Evolutionary conservation across 2,888 invertebrate species (phyloP), one percentile per base, ranked within the genome.

Genomic region (Vesta saturnalis): DNA sequence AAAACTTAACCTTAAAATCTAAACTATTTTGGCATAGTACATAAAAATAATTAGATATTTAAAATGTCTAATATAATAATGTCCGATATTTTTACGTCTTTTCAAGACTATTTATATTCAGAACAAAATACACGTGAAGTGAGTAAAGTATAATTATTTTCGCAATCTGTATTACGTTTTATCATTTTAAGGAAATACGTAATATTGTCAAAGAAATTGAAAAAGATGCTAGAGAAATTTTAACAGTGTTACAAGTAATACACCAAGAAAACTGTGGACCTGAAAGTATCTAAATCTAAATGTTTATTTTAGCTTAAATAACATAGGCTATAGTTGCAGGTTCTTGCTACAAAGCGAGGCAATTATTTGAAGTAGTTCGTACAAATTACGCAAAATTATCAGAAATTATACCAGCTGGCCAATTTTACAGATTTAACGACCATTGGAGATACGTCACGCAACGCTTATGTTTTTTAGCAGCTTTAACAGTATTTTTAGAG

Each of bases 381-480:
- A 83, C 85, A 19, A 89, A 91, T 12, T 95, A 92, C 79, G 80
- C 82, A 1, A 88, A 87, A 72, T 84, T 96, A 46, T 87, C 89
- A 16, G 81, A 84, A 47, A 86, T 92, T 61, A 88, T 96, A 30
- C 94, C 95, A 0, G 72, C 85, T 0, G 90, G 91, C 56, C 93
- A 95, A 77, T 96, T 94, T 84, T 96, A 94, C 83, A 88, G 94
- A 75, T 97, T 92, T 80, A 91, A 94, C 73, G 96, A 96, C 77
- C 94, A 94, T 77, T 97, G 96, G 96, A 88, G 92, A 43, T 92
- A 87, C 79, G 90, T 91, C 70, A 94, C 92, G 0, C 96, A 96
- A 80, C 86, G 93, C 54, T 86, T 94, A 73, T 91, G 93, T 66
- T 96, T 92, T 82, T 85, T 94, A 12, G 89, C 92, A 55, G 89